Percentiles rank a stretch among this genome's conserved stretches.
These are phyloP conservation scores for Drosophila triauraria DNA, from an alignment of 1,140 invertebrate genomes.

Conservation along the genomic window DNA sequence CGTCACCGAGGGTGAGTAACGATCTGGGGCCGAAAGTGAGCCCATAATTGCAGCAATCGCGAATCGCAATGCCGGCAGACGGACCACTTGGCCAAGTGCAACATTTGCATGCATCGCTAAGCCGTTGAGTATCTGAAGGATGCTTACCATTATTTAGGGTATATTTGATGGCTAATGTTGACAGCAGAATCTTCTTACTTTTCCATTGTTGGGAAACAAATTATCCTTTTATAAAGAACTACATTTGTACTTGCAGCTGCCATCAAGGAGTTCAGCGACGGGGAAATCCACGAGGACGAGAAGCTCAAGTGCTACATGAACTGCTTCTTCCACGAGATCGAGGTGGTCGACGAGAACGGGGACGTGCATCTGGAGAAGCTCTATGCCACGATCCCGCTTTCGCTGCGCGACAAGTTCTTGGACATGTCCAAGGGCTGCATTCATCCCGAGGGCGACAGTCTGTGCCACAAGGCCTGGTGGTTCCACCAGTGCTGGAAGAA, in stretches of 20 bases:
- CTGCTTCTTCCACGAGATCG: slow-evolving; percentile 79
- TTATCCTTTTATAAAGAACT: too few relatives aligned
- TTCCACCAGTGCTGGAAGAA: slow-evolving; percentile 85
- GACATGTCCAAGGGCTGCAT: slow-evolving; percentile 69
- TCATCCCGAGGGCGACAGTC: slow-evolving; percentile 74
- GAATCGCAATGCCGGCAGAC: not conserved
- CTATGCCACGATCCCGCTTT: slow-evolving; percentile 62
- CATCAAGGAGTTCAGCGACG: slow-evolving; percentile 82
- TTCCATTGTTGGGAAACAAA: too few relatives aligned
- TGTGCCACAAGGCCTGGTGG: slow-evolving; percentile 85
- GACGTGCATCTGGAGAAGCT: slow-evolving; percentile 78
- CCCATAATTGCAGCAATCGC: slow-evolving; percentile 27
- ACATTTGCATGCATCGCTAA: not conserved
- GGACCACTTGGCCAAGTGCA: slow-evolving; percentile 9
- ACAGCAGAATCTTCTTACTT: too few relatives aligned
- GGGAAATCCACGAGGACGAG: slow-evolving; percentile 78
- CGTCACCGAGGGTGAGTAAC: slow-evolving; percentile 72
- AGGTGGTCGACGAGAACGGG: slow-evolving; percentile 77
- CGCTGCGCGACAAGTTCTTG: slow-evolving; percentile 67
- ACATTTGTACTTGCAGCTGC: slow-evolving; percentile 43
- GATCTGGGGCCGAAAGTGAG: slow-evolving; percentile 6
- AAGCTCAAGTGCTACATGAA: slow-evolving; percentile 83
- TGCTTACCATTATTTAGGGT: not conserved
- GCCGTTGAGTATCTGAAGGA: not conserved
- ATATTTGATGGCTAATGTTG: not conserved